These are phyloP conservation scores for Furcula furcula DNA, from an alignment of 2,888 invertebrate species.

Conservation along the genomic window DNA sequence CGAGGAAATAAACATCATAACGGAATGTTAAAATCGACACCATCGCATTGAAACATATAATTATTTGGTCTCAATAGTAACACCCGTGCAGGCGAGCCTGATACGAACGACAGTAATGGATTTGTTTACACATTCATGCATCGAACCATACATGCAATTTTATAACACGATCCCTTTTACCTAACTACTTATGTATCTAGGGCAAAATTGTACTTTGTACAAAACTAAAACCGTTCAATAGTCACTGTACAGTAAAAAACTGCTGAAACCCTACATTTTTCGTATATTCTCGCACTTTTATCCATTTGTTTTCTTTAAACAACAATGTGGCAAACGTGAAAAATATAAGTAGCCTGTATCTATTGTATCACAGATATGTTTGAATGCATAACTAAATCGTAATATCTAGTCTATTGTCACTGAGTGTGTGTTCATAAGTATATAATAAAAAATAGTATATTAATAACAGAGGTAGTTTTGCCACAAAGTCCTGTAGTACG, in stretches of 20 bases:
- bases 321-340: conserved; percentile 67
- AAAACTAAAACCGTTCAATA: conserved; percentile 69
- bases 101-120: conserved; percentile 63
- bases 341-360: conserved; percentile 56
- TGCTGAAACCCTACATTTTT: conserved; percentile 48
- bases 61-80: conserved; percentile 80
- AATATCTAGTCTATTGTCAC: conserved; percentile 53
- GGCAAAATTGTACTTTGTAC: conserved; percentile 81
- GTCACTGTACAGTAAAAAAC: conserved; percentile 65
- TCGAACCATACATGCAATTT: conserved; percentile 64
- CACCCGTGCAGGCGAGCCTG: conserved; percentile 65
- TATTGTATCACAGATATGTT: conserved; percentile 79
- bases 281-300: conserved; percentile 47
- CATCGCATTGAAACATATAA: conserved; percentile 79
- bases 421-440: conserved; percentile 29
- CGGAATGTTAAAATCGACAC: conserved; percentile 82
- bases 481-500: conserved; percentile 62
- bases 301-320: conserved; percentile 36
- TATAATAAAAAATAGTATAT: conserved; percentile 41
- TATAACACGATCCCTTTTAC: conserved; percentile 69
- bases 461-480: conserved; percentile 59
- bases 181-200: conserved; percentile 81
- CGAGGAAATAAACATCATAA: conserved; percentile 54
- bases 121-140: conserved; percentile 64
- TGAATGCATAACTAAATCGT: conserved; percentile 61